Evolutionary conservation across 64 coral and sea anemone genomes (phyloP), one percentile per base, ranked within the genome.

Genomic region (Catalaphyllia jardinei): DNA sequence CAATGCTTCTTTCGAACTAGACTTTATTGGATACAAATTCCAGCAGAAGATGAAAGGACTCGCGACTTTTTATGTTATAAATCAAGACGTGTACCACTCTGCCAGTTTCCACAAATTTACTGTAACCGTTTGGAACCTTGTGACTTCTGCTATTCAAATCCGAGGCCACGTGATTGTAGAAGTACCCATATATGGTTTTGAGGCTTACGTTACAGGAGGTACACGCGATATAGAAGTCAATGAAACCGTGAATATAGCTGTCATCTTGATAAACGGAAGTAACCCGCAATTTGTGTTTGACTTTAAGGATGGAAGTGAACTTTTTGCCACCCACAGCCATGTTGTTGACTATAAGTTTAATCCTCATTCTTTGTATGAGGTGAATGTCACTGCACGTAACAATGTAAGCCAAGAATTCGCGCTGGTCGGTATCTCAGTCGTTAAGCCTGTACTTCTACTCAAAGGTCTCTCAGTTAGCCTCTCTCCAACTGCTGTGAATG

Each of bases 51-150:
- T 63, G 18, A 15, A 9, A 38, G 60, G 81, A 13, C 31, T 28
- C 8, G n/a, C 60, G 16, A 17, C 31, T 38, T 67, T 71, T 67
- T 30, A 67, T 46, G 16, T 85, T 12, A 16, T 85, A 19, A 10
- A 39, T 49, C 60, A 19, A 24, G 22, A 71, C 15, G 54, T 67
- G 7, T 85, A 85, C 60, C 30, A 67, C 1, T 67, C 62, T 20
- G 12, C 24, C 7, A 61, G 81, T 22, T 42, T 67, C 12, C 81
- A 85, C 54, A 5, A 39, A 15, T 85, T 42, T 13, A 67, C 25
- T 30, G 28, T 85, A 67, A 10, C 60, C 65, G 31, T 85, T 38
- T 85, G 60, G 65, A 85, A 85, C 81, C 81, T 65, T 49, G 81
- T 85, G 31, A 85, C 30, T 15, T 2, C 60, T 38, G 39, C 81